Evolutionary conservation across 2,113 vertebrate species (phyloP).

Genomic region (Guaruba guarouba): DNA sequence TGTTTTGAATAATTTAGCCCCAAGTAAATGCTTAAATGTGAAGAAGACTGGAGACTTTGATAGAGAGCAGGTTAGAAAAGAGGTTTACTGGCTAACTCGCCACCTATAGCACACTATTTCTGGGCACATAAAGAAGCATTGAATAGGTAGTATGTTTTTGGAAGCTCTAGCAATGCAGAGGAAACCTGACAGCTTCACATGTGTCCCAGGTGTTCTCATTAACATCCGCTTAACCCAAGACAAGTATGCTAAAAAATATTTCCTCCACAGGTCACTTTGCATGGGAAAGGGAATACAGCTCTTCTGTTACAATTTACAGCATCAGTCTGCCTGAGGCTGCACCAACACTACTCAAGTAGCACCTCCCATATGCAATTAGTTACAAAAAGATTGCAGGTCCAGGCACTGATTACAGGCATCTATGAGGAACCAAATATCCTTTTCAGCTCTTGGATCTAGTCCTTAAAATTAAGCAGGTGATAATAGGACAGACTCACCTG

Average conservation of each 20-base stretch:
- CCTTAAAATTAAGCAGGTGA: conserved; percentile 52
- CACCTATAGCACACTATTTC: background rate
- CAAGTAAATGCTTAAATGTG: background rate
- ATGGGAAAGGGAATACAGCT: background rate
- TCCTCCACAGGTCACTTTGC: background rate
- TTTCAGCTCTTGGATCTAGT: background rate
- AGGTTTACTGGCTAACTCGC: background rate
- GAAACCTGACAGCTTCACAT: background rate
- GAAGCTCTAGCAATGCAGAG: background rate
- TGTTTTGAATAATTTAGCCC: background rate
- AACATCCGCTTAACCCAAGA: background rate
- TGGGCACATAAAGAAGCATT: background rate
- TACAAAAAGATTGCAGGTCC: background rate
- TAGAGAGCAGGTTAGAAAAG: background rate
- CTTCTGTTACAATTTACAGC: background rate
- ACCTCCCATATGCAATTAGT: background rate
- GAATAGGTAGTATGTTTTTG: background rate
- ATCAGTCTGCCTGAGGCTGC: background rate
- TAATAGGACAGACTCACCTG: background rate
- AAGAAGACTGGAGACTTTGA: background rate
- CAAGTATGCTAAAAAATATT: background rate
- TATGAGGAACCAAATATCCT: background rate
- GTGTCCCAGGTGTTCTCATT: background rate
- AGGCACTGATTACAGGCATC: background rate
- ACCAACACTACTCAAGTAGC: background rate